Evolutionary conservation across 2,797 vertebrate species (phyloP).

Genomic region (Passerculus sandwichensis): DNA sequence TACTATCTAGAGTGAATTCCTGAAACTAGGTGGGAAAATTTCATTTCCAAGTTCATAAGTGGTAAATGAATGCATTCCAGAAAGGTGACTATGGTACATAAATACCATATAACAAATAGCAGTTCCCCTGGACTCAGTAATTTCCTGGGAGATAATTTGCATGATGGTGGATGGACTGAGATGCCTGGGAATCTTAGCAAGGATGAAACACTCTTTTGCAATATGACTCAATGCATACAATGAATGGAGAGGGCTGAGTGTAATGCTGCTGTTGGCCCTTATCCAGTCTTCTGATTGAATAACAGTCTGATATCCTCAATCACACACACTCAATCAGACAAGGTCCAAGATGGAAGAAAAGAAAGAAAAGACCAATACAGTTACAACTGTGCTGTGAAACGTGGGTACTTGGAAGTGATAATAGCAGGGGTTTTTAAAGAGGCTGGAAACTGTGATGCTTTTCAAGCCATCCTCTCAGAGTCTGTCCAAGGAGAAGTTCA

Average conservation of each 20-base stretch:
- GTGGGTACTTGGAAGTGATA: neutral
- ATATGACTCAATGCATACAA: neutral
- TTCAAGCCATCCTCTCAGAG: neutral
- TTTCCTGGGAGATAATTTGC: neutral
- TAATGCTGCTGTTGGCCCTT: neutral
- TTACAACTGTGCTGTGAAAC: neutral
- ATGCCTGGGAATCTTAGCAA: neutral
- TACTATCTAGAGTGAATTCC: neutral
- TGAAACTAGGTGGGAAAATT: neutral
- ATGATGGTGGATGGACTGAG: neutral
- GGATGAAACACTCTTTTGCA: neutral
- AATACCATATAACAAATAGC: neutral
- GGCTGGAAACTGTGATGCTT: neutral
- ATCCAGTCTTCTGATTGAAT: neutral
- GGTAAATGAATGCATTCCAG: neutral
- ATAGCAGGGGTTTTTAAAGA: neutral
- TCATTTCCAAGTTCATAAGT: neutral
- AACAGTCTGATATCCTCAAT: neutral
- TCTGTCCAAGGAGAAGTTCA: neutral
- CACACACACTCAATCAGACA: neutral
- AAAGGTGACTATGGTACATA: neutral
- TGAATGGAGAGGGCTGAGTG: neutral
- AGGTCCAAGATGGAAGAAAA: neutral
- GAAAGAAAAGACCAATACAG: neutral
- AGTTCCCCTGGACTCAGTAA: neutral